Evolutionary conservation across 1,140 invertebrate genomes (phyloP), one percentile per base, ranked within the genome.

Genomic region (Drosophila ohnishii): DNA sequence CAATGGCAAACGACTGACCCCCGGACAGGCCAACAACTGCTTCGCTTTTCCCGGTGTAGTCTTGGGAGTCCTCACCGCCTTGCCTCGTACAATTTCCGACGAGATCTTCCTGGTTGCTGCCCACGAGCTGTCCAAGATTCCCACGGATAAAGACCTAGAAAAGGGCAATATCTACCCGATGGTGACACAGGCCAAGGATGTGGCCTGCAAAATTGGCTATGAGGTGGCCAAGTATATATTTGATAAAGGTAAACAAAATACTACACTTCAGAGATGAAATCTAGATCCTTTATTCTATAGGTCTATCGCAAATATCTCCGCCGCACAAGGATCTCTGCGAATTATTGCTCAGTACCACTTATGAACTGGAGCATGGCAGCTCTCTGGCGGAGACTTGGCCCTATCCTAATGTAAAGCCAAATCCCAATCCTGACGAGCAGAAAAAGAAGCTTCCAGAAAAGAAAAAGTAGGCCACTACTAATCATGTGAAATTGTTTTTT

Each of bases 41-140:
- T 99, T 99, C 91, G 98, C 98, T 75, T 99, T 99, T 94, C 98
- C 98, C 13, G 98, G 98, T 14, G 94, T 99, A n/a, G 97, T 96
- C 7, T 92, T 99, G 16, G 98, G 95, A 47, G 95, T 95, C 14
- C 95, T 99, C 59, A 94, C 94, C 73, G 94, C 95, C 22, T 95
- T 95, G 35, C 95, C 98, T 79, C 93, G 94, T 61, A 95, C 94
- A 55, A 97, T 99, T 85, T 94, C 95, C 1, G 97, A 99, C 74
- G 95, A 98, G 53, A 93, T 96, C 34, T 98, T 98, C 93, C 93
- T 99, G 7, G 93, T 97, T 2, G 95, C 97, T 32, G 97, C 98
- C 28, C 93, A 95, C 93, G 94, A 95, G 22, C 92, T 99, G 2
- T 95, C 97, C 6, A 93, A 96, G 8, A 93, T 96, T 62, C 97